phyloP scores from a whole-genome alignment of 2,797 vertebrate genomes.

The Propithecus deckenii region DNA sequence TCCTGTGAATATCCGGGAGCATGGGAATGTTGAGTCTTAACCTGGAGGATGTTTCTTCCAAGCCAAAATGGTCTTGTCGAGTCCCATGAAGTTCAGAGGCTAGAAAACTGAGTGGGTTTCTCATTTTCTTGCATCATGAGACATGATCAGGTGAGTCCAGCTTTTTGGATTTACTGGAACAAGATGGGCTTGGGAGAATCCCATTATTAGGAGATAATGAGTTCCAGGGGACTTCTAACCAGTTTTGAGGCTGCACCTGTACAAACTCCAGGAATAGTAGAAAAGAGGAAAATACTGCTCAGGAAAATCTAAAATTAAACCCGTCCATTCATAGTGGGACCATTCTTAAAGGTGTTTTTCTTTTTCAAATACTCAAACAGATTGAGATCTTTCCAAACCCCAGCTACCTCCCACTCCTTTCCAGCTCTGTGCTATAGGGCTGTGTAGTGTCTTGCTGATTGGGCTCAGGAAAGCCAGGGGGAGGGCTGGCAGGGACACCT shows the following conservation, averaged over 20 bases:
- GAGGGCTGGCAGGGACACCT: neutral
- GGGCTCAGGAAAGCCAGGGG: neutral
- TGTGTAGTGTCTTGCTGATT: neutral
- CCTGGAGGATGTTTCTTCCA: neutral
- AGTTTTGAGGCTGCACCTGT: neutral
- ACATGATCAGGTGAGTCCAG: neutral
- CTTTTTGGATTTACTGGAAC: neutral
- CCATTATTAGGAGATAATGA: neutral
- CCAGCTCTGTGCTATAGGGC: neutral
- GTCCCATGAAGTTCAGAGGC: neutral
- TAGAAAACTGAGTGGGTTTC: neutral
- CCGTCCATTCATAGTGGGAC: neutral
- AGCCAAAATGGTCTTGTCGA: neutral
- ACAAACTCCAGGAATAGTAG: neutral
- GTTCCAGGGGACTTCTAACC: neutral
- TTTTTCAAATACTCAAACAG: neutral
- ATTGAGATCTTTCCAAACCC: neutral
- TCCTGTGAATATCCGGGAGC: neutral
- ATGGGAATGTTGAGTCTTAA: neutral
- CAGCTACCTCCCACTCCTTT: no score
- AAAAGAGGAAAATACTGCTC: neutral
- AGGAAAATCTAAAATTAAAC: slow-evolving; percentile 1
- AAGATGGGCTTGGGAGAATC: neutral
- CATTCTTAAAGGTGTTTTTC: neutral
- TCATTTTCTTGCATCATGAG: neutral